A percentile compares a stretch with the other conserved stretches of the same genome.
Conservation (phyloP, 2,113 vertebrate genomes). For the Caranx melampygus region DNA sequence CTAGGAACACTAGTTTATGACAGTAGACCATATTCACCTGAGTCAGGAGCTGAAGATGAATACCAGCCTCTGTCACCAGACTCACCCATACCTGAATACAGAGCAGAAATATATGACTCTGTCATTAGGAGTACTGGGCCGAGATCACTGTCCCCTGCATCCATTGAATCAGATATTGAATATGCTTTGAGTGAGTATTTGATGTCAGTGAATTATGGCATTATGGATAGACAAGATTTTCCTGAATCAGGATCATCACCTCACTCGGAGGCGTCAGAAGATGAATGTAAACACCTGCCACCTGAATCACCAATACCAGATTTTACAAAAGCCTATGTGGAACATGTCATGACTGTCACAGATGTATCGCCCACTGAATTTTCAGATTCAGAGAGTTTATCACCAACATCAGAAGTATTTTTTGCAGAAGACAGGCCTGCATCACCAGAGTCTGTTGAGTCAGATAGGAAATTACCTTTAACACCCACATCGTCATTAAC, state of each 20-base stretch:
- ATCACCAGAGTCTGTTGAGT: constrained; percentile 47
- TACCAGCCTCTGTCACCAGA: constrained; percentile 54
- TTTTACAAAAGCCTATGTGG: constrained; percentile 34
- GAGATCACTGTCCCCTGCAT: constrained; percentile 71
- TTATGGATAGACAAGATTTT: constrained; percentile 58
- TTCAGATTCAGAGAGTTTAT: constrained; percentile 36
- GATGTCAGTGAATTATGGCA: constrained; percentile 11
- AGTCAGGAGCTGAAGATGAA: constrained; percentile 61
- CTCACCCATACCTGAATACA: constrained; percentile 69
- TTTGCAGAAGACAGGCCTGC: constrained; percentile 38
- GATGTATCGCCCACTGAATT: constrained; percentile 23
- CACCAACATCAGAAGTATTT: not conserved
- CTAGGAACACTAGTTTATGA: constrained; percentile 27
- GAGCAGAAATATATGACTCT: constrained; percentile 3
- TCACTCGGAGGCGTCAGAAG: constrained; percentile 43
- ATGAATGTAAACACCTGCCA: constrained; percentile 19
- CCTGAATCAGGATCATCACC: constrained; percentile 62
- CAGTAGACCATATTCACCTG: constrained; percentile 57
- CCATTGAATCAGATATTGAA: constrained; percentile 62
- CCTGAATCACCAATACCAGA: constrained; percentile 53
- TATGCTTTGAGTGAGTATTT: constrained; percentile 52
- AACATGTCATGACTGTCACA: constrained; percentile 8
- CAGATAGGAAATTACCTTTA: not conserved
- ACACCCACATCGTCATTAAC: not conserved
- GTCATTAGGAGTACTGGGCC: constrained; percentile 50